These are phyloP conservation scores for Leguminivora glycinivorella DNA, from an alignment of 1,140 invertebrate genomes.

Conservation along the genomic window DNA sequence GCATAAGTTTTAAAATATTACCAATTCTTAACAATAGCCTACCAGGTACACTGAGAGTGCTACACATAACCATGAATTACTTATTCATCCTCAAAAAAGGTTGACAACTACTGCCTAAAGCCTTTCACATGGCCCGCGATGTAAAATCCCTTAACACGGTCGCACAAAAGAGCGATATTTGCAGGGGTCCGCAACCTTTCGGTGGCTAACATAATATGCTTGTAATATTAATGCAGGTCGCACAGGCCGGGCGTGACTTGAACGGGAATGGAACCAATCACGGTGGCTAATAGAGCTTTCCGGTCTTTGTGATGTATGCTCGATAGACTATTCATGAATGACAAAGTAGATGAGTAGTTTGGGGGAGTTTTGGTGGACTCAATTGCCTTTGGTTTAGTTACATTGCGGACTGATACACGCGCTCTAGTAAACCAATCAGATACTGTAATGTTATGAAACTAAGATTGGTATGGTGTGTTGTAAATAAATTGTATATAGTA, in stretches of 20 bases:
- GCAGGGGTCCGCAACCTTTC: background rate
- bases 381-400: too few relatives aligned
- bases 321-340: conserved; percentile 6
- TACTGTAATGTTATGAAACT: too few relatives aligned
- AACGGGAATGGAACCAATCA: conserved; percentile 12
- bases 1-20: too few relatives aligned
- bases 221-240: conserved; percentile 10
- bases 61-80: background rate
- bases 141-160: conserved; percentile 7
- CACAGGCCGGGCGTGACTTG: conserved; percentile 7
- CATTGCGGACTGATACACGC: too few relatives aligned
- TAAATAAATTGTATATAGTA: too few relatives aligned
- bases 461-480: too few relatives aligned
- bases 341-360: background rate
- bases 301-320: conserved; percentile 6
- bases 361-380: too few relatives aligned
- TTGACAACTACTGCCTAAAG: background rate
- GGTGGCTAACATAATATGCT: conserved; percentile 8
- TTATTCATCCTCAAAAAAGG: conserved; percentile 3
- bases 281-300: background rate
- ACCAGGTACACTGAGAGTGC: background rate
- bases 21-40: background rate
- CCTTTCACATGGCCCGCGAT: background rate
- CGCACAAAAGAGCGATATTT: conserved; percentile 1
- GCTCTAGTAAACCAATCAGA: too few relatives aligned